phyloP scores from a whole-genome alignment of 1,140 invertebrate species.

The Aphelenchoides besseyi region DNA sequence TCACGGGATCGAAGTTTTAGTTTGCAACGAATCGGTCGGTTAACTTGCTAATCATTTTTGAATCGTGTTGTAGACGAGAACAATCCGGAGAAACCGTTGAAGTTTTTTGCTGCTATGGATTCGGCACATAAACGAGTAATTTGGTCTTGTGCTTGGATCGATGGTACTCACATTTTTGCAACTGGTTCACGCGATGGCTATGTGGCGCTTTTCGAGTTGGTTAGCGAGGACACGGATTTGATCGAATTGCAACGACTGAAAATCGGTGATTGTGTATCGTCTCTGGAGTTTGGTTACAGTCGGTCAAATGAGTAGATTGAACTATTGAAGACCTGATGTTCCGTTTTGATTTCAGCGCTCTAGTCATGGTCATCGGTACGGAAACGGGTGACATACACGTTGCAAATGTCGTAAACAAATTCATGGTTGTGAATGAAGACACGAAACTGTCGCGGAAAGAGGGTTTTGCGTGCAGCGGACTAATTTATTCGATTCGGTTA shows the following conservation, averaged over 20 bases:
- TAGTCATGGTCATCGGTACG: neutral
- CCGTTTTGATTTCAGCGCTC: neutral
- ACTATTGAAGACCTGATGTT: neutral
- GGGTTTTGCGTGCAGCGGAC: neutral
- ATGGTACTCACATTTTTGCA: conserved; percentile 19
- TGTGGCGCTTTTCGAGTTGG: neutral
- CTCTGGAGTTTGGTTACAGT: conserved; percentile 4
- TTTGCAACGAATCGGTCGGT: conserved; percentile 5
- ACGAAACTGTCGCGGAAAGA: neutral
- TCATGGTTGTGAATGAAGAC: neutral
- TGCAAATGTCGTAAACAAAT: conserved; percentile 1
- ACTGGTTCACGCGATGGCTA: conserved; percentile 2
- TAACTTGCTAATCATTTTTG: neutral
- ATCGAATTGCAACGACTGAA: conserved; percentile 7
- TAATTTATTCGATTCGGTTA: neutral
- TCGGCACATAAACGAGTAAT: conserved; percentile 14
- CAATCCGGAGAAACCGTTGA: neutral
- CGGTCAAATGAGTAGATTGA: neutral
- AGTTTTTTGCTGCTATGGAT: neutral
- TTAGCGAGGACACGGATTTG: neutral
- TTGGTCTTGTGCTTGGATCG: conserved; percentile 5
- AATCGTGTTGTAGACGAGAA: conserved; percentile 1
- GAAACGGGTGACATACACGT: conserved; percentile 3
- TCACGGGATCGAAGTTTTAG: conserved; percentile 12
- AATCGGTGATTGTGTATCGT: conserved; percentile 15